phyloP scores from a whole-genome alignment of 2,888 invertebrate species.

The Scrobipalpa costella region DNA sequence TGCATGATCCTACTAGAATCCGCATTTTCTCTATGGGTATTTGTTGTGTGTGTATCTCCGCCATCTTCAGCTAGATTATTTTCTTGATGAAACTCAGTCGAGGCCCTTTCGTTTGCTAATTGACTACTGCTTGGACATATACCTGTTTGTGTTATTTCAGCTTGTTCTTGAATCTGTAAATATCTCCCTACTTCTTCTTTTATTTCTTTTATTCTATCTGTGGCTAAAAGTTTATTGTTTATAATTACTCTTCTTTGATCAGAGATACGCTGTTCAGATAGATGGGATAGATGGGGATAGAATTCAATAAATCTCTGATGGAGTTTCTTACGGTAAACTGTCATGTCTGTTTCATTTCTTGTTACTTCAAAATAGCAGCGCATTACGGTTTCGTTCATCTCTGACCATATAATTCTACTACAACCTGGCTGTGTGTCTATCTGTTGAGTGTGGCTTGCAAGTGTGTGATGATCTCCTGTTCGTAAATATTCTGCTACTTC shows the following conservation, averaged over 20 bases:
- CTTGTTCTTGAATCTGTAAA: no score
- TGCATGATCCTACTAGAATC: no score
- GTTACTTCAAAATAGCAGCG: no score
- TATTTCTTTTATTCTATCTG: no score
- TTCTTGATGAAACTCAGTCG: not conserved
- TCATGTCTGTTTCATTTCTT: not conserved
- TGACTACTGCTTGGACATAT: not conserved
- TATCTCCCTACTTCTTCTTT: no score
- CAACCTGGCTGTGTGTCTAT: not conserved
- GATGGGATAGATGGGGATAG: constrained; percentile 15
- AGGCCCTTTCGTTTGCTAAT: not conserved
- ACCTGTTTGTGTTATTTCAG: not conserved
- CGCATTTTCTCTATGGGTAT: no score
- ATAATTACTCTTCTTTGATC: no score
- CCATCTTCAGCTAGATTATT: no score
- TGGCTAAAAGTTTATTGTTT: no score
- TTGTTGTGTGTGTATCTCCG: no score
- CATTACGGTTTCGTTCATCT: no score
- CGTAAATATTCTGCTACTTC: no score
- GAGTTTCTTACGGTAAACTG: not conserved
- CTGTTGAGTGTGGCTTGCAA: not conserved
- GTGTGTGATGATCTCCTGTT: not conserved
- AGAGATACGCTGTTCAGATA: constrained; percentile 27
- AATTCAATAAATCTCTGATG: not conserved
- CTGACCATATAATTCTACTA: not conserved